Evolutionary conservation across 2,888 invertebrate species (phyloP).

Genomic region (Drepana falcataria): DNA sequence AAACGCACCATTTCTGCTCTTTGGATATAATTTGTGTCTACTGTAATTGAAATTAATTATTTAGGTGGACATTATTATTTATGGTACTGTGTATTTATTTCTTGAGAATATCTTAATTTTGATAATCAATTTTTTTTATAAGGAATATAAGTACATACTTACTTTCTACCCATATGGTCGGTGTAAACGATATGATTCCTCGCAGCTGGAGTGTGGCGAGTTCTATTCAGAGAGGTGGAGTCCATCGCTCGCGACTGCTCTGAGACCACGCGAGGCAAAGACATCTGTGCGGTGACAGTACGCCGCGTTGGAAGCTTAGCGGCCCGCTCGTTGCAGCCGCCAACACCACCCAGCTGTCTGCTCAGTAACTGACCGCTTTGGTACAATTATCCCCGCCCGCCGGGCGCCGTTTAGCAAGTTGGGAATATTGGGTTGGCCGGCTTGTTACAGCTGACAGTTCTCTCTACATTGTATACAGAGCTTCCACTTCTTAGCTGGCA

Average conservation of each 20-base stretch:
- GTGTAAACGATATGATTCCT: conserved; percentile 75
- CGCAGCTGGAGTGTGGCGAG: conserved; percentile 56
- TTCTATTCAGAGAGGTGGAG: conserved; percentile 51
- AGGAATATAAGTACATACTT: conserved; percentile 33
- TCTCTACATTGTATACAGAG: conserved; percentile 63
- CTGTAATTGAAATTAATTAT: conserved; percentile 40
- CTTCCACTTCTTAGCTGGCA: conserved; percentile 66
- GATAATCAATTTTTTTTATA: not conserved
- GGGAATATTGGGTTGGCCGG: conserved; percentile 65
- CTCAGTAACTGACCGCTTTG: conserved; percentile 48
- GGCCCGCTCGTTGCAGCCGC: conserved; percentile 21
- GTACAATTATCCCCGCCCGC: conserved; percentile 48
- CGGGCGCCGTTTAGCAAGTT: conserved; percentile 61
- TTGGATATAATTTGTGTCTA: conserved; percentile 41
- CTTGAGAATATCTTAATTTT: not conserved
- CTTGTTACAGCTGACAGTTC: conserved; percentile 65
- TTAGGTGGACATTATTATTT: conserved; percentile 8
- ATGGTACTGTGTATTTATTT: not conserved
- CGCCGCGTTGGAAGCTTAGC: conserved; percentile 7
- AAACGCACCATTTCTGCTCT: conserved; percentile 53
- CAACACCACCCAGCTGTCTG: conserved; percentile 52
- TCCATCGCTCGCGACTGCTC: conserved; percentile 48
- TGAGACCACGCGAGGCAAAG: conserved; percentile 12
- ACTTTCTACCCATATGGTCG: conserved; percentile 75
- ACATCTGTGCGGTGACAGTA: conserved; percentile 19